These are phyloP conservation scores for Balanococcus diminutus DNA, from an alignment of 2,888 invertebrate genomes.

Conservation along the genomic window DNA sequence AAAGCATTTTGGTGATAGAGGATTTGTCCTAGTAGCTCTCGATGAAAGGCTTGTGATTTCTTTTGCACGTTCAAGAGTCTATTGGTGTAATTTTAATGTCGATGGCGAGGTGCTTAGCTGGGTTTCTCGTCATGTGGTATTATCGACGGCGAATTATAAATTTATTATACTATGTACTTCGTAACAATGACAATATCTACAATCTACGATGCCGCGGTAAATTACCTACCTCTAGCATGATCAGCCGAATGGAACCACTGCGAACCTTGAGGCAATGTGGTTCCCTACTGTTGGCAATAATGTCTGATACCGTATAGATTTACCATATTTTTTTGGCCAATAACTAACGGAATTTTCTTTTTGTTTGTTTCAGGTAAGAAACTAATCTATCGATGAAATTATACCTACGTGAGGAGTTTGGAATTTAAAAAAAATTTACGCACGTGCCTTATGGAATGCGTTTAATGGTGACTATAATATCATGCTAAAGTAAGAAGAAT, in stretches of 20 bases:
- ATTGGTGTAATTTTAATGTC: neutral
- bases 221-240: conserved; percentile 25
- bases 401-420: neutral
- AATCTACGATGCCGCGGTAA: conserved; percentile 9
- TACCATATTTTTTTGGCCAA: neutral
- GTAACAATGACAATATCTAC: conserved; percentile 36
- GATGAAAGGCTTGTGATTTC: no score
- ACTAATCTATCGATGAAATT: neutral
- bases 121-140: neutral
- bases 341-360: neutral
- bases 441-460: neutral
- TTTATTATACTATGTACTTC: neutral
- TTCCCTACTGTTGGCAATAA: conserved; percentile 18
- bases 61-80: no score
- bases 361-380: neutral
- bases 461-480: neutral
- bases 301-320: neutral
- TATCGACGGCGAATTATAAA: conserved; percentile 8
- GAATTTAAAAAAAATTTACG: neutral
- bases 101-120: neutral
- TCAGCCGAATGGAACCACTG: conserved; percentile 23
- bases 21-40: no score
- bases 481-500: neutral
- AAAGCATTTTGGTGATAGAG: no score
- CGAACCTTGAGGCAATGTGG: conserved; percentile 36